A percentile compares a stretch with the other conserved stretches of the same genome.
These are phyloP conservation scores for Mythimna loreyi DNA, from an alignment of 2,888 invertebrate species.

Conservation along the genomic window DNA sequence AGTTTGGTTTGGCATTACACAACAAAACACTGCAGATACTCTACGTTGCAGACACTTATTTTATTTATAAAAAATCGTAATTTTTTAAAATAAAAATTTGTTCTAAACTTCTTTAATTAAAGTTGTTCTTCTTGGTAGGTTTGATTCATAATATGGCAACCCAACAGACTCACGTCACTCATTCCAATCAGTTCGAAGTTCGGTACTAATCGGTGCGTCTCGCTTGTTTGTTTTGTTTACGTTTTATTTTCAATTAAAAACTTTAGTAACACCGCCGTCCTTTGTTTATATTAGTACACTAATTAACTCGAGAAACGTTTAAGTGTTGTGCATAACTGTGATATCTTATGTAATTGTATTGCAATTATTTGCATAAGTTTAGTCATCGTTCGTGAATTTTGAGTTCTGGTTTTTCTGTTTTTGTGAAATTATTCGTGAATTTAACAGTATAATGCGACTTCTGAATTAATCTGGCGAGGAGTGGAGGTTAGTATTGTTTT, in stretches of 20 bases:
- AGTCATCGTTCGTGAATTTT: constrained; percentile 65
- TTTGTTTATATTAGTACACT: constrained; percentile 64
- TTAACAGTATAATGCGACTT: constrained; percentile 39
- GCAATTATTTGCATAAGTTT: constrained; percentile 64
- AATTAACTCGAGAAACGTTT: constrained; percentile 46
- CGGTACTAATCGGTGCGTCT: constrained; percentile 64
- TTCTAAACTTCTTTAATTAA: no score
- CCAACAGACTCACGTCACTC: constrained; percentile 53
- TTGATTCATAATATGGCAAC: constrained; percentile 47
- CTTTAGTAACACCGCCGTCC: constrained; percentile 57
- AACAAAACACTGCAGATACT: no score
- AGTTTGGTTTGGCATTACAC: no score
- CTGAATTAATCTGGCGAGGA: constrained; percentile 23
- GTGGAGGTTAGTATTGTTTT: constrained; percentile 55
- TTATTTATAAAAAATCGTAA: not conserved
- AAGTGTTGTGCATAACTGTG: constrained; percentile 77
- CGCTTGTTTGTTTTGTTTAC: constrained; percentile 75
- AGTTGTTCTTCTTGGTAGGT: not conserved
- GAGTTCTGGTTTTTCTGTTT: constrained; percentile 69
- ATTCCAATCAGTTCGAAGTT: constrained; percentile 66
- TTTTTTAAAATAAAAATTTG: no score
- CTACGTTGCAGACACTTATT: not conserved
- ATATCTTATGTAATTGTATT: constrained; percentile 65
- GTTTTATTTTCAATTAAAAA: constrained; percentile 68
- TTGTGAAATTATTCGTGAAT: constrained; percentile 59